Percentiles rank a stretch among this genome's conserved stretches.
phyloP scores from a whole-genome alignment of 1,140 invertebrate species.

The Hirudo medicinalis region DNA sequence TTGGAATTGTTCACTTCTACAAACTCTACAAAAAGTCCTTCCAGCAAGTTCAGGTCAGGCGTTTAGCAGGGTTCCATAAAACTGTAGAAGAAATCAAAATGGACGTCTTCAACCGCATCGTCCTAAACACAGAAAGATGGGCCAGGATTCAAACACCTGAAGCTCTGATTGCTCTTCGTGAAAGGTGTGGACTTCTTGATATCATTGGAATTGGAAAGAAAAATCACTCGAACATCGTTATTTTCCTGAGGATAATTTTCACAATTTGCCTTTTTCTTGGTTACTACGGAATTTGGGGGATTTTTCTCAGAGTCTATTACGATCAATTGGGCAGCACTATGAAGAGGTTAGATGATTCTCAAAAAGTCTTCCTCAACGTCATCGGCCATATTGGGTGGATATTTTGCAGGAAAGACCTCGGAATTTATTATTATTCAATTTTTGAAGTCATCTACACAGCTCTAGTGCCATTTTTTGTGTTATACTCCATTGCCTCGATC shows the following conservation, averaged over 20 bases:
- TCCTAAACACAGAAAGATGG: neutral
- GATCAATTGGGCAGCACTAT: neutral
- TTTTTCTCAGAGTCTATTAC: neutral
- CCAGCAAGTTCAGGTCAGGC: neutral
- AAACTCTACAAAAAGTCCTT: conserved; percentile 2
- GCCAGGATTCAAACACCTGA: conserved; percentile 5
- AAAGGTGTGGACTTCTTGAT: conserved; percentile 2
- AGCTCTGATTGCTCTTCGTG: conserved; percentile 10
- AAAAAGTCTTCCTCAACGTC: conserved; percentile 1
- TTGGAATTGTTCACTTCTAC: conserved; percentile 14
- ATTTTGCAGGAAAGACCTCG: neutral
- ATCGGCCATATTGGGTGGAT: conserved; percentile 12
- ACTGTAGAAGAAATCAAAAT: conserved; percentile 14
- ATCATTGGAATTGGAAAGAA: conserved; percentile 11
- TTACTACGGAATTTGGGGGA: conserved; percentile 4
- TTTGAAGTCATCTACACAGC: conserved; percentile 11
- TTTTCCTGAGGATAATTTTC: neutral
- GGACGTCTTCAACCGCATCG: conserved; percentile 11
- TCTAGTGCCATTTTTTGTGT: conserved; percentile 7
- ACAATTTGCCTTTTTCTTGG: neutral
- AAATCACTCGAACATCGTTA: neutral
- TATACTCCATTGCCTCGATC: neutral
- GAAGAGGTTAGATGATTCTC: neutral
- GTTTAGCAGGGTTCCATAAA: conserved; percentile 6
- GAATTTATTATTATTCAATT: conserved; percentile 3